These are phyloP conservation scores for Plecotus auritus DNA, from an alignment of 2,113 vertebrate genomes.

Conservation along the genomic window DNA sequence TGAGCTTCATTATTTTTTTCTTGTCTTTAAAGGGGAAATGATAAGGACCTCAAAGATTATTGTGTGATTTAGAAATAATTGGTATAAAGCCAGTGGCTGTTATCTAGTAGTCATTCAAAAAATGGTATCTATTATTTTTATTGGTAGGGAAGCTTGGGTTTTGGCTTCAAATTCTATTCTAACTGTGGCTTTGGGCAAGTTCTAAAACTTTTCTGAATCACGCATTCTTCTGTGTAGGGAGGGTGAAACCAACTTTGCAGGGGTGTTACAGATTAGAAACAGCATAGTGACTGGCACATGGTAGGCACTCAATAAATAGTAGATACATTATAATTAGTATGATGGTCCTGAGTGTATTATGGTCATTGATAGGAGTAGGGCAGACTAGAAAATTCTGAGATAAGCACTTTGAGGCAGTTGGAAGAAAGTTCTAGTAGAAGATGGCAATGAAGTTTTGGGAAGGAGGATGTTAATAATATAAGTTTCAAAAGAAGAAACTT, in stretches of 20 bases:
- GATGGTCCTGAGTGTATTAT: background rate
- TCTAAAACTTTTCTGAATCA: background rate
- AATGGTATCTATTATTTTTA: background rate
- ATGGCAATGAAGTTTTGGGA: background rate
- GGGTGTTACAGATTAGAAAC: background rate
- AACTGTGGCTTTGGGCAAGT: background rate
- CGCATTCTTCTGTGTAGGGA: background rate
- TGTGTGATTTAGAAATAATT: background rate
- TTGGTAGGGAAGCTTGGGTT: background rate
- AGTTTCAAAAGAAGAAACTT: conserved; percentile 17
- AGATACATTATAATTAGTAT: background rate
- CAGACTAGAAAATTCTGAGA: background rate
- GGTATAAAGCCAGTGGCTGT: background rate
- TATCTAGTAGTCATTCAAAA: background rate
- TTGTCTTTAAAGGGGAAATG: background rate
- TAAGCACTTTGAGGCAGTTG: background rate
- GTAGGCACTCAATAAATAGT: background rate
- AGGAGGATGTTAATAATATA: background rate
- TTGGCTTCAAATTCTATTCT: background rate
- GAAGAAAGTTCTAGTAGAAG: conserved; percentile 13
- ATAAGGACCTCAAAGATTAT: background rate
- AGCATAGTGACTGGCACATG: background rate
- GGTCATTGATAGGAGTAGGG: background rate
- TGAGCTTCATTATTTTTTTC: background rate
- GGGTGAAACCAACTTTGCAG: background rate